Evolutionary conservation across 2,888 invertebrate genomes (phyloP).

Genomic region (Drosophila sordidapex): DNA sequence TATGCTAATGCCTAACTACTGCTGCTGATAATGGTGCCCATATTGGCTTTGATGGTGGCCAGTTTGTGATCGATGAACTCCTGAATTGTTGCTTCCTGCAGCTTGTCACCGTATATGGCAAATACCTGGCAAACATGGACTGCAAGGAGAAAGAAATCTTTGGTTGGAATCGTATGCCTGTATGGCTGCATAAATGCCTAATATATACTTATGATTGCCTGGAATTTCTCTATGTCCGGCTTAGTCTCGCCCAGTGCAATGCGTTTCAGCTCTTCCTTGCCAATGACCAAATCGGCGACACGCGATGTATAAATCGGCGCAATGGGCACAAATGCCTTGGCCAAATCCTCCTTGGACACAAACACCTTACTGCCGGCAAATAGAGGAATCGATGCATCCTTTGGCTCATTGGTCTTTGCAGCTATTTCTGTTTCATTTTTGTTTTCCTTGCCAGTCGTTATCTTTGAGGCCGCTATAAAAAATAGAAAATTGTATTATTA

Average conservation of each 20-base stretch:
- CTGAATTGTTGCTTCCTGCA: constrained; percentile 71
- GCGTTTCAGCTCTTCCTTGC: constrained; percentile 69
- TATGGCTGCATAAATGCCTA: background rate
- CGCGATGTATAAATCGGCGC: constrained; percentile 83
- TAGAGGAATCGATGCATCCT: constrained; percentile 74
- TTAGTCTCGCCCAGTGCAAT: constrained; percentile 63
- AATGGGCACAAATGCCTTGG: constrained; percentile 81
- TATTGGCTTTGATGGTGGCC: constrained; percentile 52
- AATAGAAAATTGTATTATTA: background rate
- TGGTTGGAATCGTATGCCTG: constrained; percentile 1
- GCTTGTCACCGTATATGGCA: constrained; percentile 75
- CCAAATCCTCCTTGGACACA: constrained; percentile 81
- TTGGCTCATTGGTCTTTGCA: constrained; percentile 9
- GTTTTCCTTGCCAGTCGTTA: background rate
- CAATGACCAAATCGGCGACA: constrained; percentile 83
- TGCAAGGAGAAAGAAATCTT: constrained; percentile 48
- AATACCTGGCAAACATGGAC: constrained; percentile 84
- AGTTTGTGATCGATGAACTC: constrained; percentile 81
- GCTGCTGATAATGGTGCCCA: constrained; percentile 2
- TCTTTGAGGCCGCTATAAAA: constrained; percentile 20
- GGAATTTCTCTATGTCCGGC: constrained; percentile 72
- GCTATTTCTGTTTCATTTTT: constrained; percentile 16
- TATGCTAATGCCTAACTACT: constrained; percentile 26
- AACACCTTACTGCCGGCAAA: constrained; percentile 82
- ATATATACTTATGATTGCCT: constrained; percentile 83